Percentiles rank a stretch among this genome's conserved stretches.
Conservation (phyloP, 2,113 vertebrate genomes). For the Craseonycteris thonglongyai region DNA sequence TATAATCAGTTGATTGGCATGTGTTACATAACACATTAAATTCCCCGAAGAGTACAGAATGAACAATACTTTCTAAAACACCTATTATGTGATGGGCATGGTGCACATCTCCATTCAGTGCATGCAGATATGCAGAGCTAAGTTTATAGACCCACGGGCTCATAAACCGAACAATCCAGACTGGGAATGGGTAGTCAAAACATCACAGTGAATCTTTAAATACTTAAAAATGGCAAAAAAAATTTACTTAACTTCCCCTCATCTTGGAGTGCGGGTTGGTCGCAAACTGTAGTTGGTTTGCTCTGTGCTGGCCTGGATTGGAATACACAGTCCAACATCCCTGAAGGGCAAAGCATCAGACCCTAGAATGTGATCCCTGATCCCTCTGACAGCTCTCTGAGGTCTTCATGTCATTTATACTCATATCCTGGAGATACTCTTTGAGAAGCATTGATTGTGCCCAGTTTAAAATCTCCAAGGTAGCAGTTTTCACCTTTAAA, state of each 20-base stretch:
- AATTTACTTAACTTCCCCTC: not conserved
- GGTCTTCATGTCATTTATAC: slow-evolving; percentile 38
- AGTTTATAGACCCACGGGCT: not conserved
- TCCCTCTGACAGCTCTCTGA: not conserved
- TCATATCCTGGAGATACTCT: slow-evolving; percentile 27
- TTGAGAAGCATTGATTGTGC: not conserved
- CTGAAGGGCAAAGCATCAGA: slow-evolving; percentile 11
- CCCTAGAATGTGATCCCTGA: not conserved
- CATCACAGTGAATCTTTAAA: not conserved
- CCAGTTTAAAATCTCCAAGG: slow-evolving; percentile 43
- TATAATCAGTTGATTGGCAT: not conserved
- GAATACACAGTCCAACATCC: not conserved
- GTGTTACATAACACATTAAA: not conserved
- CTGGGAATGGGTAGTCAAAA: not conserved
- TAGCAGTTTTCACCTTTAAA: slow-evolving; percentile 14
- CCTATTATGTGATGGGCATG: not conserved
- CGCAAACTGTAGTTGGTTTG: not conserved
- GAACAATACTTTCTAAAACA: not conserved
- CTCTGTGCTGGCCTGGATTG: not conserved
- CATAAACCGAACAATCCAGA: not conserved
- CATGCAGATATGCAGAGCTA: not conserved
- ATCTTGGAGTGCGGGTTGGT: not conserved
- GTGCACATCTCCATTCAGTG: not conserved
- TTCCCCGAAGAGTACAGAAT: not conserved
- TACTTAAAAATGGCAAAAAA: not conserved